Evolutionary conservation across 2,797 vertebrate species (phyloP).

Genomic region (Silurus aristotelis): DNA sequence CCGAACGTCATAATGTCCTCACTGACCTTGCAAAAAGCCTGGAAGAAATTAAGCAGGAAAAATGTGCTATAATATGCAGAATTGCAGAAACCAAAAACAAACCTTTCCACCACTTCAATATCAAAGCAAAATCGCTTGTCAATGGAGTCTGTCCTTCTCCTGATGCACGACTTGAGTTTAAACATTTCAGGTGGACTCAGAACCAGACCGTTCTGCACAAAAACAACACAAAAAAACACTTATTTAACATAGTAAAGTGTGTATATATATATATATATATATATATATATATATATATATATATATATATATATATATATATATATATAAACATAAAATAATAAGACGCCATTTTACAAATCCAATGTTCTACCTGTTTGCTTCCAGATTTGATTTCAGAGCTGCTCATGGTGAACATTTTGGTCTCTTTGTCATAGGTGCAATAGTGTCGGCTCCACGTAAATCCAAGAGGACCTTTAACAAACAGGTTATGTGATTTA

Average conservation of each 20-base stretch:
- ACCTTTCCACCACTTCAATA: constrained; percentile 97
- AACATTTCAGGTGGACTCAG: constrained; percentile 88
- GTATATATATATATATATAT: background rate
- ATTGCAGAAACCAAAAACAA: constrained; percentile 58
- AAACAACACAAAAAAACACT: constrained; percentile 6
- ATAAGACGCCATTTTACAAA: background rate
- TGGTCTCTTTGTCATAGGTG: constrained; percentile 91
- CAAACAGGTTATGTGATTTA: background rate
- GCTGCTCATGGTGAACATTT: constrained; percentile 93
- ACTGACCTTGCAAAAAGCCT: constrained; percentile 13
- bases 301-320: background rate
- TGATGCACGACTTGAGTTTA: constrained; percentile 91
- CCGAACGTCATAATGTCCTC: constrained; percentile 7
- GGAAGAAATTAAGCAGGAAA: background rate
- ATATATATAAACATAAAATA: background rate
- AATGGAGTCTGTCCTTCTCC: constrained; percentile 95
- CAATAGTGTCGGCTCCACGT: constrained; percentile 97
- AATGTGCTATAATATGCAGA: constrained; percentile 27
- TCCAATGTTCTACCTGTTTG: constrained; percentile 80
- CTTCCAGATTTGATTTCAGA: constrained; percentile 88
- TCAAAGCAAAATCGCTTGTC: constrained; percentile 99
- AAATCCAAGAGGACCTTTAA: constrained; percentile 88
- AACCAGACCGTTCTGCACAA: constrained; percentile 84
- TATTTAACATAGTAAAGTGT: background rate
- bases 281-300: background rate